phyloP scores from a whole-genome alignment of 2,113 vertebrate species.

The Tiliqua scincoides region DNA sequence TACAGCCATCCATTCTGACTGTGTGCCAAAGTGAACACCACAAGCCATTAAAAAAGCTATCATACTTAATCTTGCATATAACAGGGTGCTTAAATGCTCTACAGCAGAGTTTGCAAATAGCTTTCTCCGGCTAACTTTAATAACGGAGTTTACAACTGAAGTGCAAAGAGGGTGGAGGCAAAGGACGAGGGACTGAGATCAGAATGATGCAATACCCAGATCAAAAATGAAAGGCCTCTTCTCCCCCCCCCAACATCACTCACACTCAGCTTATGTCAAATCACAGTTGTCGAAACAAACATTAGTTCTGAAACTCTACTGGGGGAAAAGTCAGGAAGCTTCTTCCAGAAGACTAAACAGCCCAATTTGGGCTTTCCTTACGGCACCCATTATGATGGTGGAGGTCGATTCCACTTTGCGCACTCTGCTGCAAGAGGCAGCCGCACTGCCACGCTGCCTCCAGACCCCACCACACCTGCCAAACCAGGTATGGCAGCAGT shows the following conservation, averaged over 20 bases:
- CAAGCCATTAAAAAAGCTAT: constrained; percentile 68
- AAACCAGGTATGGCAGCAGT: too few relatives aligned
- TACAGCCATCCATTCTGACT: constrained; percentile 40
- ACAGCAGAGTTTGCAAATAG: constrained; percentile 59
- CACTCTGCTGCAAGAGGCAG: too few relatives aligned
- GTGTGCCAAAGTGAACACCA: constrained; percentile 41
- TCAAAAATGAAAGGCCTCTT: constrained; percentile 67
- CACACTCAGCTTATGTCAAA: constrained; percentile 64
- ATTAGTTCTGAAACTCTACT: constrained; percentile 61
- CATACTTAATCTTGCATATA: constrained; percentile 52
- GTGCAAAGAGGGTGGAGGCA: background rate
- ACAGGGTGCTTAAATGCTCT: constrained; percentile 50
- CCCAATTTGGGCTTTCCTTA: too few relatives aligned
- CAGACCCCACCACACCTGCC: too few relatives aligned
- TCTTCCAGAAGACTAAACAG: constrained; percentile 15
- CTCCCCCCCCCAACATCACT: constrained; percentile 44
- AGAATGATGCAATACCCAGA: constrained; percentile 54
- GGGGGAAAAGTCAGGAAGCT: constrained; percentile 58
- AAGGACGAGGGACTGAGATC: constrained; percentile 64
- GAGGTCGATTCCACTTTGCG: too few relatives aligned
- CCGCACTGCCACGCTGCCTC: too few relatives aligned
- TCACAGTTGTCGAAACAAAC: constrained; percentile 65
- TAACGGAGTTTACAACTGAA: constrained; percentile 59
- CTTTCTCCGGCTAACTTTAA: constrained; percentile 56
- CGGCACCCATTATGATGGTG: too few relatives aligned